A percentile compares a stretch with the other conserved stretches of the same genome.
phyloP scores from a whole-genome alignment of 2,797 vertebrate species.

The Lutjanus argentimaculatus region DNA sequence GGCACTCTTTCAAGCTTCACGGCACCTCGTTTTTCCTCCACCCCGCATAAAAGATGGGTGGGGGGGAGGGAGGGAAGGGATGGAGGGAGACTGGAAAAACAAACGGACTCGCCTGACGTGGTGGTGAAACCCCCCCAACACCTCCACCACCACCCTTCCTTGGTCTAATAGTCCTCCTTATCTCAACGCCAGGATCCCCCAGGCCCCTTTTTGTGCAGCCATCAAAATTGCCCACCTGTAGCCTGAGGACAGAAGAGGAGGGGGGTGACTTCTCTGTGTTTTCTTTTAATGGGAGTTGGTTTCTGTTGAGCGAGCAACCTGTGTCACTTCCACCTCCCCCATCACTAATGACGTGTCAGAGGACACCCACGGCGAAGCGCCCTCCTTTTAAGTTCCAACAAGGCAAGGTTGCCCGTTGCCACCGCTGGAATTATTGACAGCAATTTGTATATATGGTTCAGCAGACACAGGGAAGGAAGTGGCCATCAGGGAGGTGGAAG shows the following conservation, averaged over 20 bases:
- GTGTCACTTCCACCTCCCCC: slow-evolving; percentile 67
- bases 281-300: slow-evolving; percentile 72
- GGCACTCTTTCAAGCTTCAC: slow-evolving; percentile 84
- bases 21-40: slow-evolving; percentile 83
- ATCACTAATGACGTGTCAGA: slow-evolving; percentile 79
- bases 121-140: slow-evolving; percentile 28
- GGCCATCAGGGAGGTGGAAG: slow-evolving; percentile 49
- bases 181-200: slow-evolving; percentile 72
- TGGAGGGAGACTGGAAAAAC: slow-evolving; percentile 63
- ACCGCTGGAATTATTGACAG: slow-evolving; percentile 59
- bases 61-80: slow-evolving; percentile 1
- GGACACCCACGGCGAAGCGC: slow-evolving; percentile 64
- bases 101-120: slow-evolving; percentile 64
- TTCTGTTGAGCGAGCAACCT: slow-evolving; percentile 80
- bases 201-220: slow-evolving; percentile 73
- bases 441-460: slow-evolving; percentile 61
- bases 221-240: slow-evolving; percentile 86
- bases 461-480: slow-evolving; percentile 47
- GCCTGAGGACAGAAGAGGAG: slow-evolving; percentile 52
- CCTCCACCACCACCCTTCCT: slow-evolving; percentile 49
- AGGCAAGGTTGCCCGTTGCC: slow-evolving; percentile 29
- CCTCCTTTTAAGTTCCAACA: slow-evolving; percentile 24
- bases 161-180: slow-evolving; percentile 79
- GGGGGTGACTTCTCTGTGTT: slow-evolving; percentile 28
- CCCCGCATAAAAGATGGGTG: slow-evolving; percentile 68